phyloP scores from a whole-genome alignment of 2,113 vertebrate species.

The Prochilodus magdalenae region DNA sequence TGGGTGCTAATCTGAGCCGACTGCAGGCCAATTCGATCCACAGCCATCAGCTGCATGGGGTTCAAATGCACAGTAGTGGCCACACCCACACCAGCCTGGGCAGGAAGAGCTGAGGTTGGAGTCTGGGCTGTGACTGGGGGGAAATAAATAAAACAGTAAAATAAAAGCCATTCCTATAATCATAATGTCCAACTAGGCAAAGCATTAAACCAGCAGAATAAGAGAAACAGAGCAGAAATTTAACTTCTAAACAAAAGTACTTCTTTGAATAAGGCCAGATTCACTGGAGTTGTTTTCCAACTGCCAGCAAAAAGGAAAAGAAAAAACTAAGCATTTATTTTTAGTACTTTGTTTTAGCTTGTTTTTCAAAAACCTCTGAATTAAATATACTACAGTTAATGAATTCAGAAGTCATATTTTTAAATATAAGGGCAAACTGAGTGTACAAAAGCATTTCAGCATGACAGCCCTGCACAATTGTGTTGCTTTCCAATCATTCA shows the following conservation, averaged over 20 bases:
- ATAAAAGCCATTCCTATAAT: not conserved
- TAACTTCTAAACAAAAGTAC: not conserved
- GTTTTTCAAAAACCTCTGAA: too few species aligned
- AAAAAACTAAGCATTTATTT: too few species aligned
- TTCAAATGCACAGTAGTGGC: constrained; percentile 96
- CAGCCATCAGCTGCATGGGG: constrained; percentile 97
- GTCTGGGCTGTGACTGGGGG: constrained; percentile 90
- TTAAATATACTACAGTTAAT: too few species aligned
- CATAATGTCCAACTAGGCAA: not conserved
- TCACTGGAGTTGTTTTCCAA: too few species aligned
- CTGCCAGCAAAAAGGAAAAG: too few species aligned
- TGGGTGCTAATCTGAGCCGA: constrained; percentile 90
- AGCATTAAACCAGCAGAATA: not conserved
- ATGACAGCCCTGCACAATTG: too few species aligned
- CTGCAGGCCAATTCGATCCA: constrained; percentile 93
- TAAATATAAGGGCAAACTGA: too few species aligned
- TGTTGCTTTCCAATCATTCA: too few species aligned
- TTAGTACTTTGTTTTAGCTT: too few species aligned
- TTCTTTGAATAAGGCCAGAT: not conserved
- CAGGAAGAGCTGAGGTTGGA: constrained; percentile 89
- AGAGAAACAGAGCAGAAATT: not conserved
- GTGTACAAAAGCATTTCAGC: too few species aligned
- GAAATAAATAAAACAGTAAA: not conserved
- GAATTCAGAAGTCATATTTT: too few species aligned
- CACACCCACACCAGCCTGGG: constrained; percentile 90